Percentiles rank a stretch among this genome's conserved stretches.
Evolutionary conservation across 2,113 vertebrate genomes (phyloP).

Genomic region (Gadus chalcogrammus): DNA sequence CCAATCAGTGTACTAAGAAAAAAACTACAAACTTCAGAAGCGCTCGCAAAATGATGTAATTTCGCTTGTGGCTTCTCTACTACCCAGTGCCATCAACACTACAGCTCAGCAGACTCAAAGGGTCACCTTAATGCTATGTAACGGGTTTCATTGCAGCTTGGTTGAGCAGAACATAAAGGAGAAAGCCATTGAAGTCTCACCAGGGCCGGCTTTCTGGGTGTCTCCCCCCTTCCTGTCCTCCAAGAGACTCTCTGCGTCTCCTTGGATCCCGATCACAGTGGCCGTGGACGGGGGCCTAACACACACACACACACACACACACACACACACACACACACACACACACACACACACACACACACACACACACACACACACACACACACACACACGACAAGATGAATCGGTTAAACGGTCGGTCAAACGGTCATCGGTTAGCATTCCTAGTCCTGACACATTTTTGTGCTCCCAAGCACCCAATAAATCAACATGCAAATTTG

Average conservation of each 20-base stretch:
- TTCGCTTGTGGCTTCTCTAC: too few species aligned
- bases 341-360: too few species aligned
- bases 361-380: too few species aligned
- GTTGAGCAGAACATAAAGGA: neutral
- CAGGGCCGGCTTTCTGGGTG: slow-evolving; percentile 80
- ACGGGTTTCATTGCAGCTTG: neutral
- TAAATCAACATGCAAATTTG: neutral
- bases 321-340: neutral
- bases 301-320: slow-evolving; percentile 27
- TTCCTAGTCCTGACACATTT: neutral
- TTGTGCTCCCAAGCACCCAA: slow-evolving; percentile 3
- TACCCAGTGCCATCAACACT: too few species aligned
- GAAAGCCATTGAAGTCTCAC: slow-evolving; percentile 58
- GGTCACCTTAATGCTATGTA: neutral
- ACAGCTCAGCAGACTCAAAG: too few species aligned
- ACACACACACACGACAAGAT: too few species aligned
- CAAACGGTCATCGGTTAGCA: too few species aligned
- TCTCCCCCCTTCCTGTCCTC: slow-evolving; percentile 90
- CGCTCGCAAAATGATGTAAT: too few species aligned
- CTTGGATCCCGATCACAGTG: slow-evolving; percentile 84
- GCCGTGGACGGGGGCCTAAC: slow-evolving; percentile 90
- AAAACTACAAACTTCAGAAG: too few species aligned
- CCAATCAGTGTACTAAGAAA: too few species aligned
- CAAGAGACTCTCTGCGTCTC: slow-evolving; percentile 84
- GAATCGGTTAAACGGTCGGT: too few species aligned